Evolutionary conservation across 2,797 vertebrate species (phyloP).

Genomic region (Pterois miles): DNA sequence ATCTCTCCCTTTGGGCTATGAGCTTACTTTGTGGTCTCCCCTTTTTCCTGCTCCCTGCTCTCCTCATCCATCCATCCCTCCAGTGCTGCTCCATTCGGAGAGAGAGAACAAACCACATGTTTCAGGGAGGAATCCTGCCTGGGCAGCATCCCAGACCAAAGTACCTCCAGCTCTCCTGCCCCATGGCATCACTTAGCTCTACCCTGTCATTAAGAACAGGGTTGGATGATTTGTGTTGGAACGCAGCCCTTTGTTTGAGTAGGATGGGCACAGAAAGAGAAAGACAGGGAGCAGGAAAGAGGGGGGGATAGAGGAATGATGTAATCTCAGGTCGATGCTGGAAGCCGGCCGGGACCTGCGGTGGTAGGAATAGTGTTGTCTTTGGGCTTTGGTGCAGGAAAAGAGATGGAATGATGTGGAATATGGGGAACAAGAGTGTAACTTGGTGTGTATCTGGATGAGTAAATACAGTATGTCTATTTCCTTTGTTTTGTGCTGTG

Average conservation of each 20-base stretch:
- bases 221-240: slow-evolving; percentile 77
- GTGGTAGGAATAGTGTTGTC: slow-evolving; percentile 66
- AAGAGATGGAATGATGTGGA: slow-evolving; percentile 44
- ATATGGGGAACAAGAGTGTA: slow-evolving; percentile 22
- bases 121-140: slow-evolving; percentile 75
- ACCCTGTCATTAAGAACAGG: slow-evolving; percentile 79
- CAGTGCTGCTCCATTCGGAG: slow-evolving; percentile 63
- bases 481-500: slow-evolving; percentile 21
- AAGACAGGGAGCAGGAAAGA: not conserved
- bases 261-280: slow-evolving; percentile 35
- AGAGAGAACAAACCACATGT: slow-evolving; percentile 80
- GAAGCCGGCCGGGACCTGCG: slow-evolving; percentile 61
- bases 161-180: slow-evolving; percentile 76
- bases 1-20: slow-evolving; percentile 68
- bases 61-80: slow-evolving; percentile 63
- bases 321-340: slow-evolving; percentile 80
- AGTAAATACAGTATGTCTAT: slow-evolving; percentile 40
- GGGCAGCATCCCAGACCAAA: slow-evolving; percentile 79
- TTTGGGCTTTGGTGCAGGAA: slow-evolving; percentile 62
- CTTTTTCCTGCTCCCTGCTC: slow-evolving; percentile 47
- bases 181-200: slow-evolving; percentile 75
- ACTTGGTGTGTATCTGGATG: slow-evolving; percentile 44
- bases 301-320: slow-evolving; percentile 67
- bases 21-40: slow-evolving; percentile 73
- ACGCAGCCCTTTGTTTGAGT: slow-evolving; percentile 59